These are phyloP conservation scores for Ellobius talpinus DNA, from an alignment of 2,113 vertebrate species.

Conservation along the genomic window DNA sequence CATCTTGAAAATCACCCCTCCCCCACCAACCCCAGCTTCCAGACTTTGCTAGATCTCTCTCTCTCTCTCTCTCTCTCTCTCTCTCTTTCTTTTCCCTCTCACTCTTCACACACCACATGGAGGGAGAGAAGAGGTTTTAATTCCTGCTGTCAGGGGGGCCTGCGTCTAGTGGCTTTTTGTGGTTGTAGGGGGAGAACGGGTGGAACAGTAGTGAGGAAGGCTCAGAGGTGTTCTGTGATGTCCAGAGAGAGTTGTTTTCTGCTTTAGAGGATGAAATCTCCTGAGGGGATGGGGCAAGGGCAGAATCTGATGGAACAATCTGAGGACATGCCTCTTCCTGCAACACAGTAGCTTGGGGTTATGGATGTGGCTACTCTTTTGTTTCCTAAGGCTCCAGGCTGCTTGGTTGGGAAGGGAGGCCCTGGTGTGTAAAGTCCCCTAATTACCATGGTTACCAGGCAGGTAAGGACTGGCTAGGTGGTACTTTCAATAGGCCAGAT, in stretches of 20 bases:
- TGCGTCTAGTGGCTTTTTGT: neutral
- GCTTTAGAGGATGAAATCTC: neutral
- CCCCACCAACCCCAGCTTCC: neutral
- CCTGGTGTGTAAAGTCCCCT: neutral
- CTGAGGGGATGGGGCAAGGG: neutral
- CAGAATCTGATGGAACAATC: neutral
- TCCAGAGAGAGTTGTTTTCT: neutral
- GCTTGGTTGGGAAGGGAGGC: neutral
- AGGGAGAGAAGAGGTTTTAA: neutral
- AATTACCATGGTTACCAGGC: slow-evolving; percentile 36
- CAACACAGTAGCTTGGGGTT: neutral
- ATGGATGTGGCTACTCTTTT: neutral
- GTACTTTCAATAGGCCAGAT: slow-evolving; percentile 28
- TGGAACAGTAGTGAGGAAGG: neutral
- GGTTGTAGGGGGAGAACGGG: neutral
- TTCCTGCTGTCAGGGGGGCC: neutral
- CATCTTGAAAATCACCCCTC: neutral
- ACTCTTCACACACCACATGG: neutral
- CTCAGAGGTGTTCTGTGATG: neutral
- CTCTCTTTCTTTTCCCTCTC: neutral
- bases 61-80: too few species aligned
- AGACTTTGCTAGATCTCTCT: neutral
- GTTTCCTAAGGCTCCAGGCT: neutral
- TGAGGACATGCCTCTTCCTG: neutral
- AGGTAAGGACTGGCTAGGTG: neutral